Conservation (phyloP, 1,140 invertebrate species). For the Apocrypta bakeri region DNA sequence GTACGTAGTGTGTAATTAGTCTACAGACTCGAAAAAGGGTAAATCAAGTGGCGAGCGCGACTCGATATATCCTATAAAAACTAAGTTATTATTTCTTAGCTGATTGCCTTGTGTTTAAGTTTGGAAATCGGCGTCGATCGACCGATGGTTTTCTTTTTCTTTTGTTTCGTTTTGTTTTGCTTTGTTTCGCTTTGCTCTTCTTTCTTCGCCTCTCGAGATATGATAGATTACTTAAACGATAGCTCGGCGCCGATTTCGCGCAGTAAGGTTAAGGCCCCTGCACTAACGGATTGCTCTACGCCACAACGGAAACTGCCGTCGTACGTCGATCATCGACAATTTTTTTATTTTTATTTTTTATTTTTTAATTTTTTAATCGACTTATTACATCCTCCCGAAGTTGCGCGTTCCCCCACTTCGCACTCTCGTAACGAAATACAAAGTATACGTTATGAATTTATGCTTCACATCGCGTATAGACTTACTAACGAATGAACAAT, state of each 20-base stretch:
- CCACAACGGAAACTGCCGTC: slow-evolving; percentile 61
- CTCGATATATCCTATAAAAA: slow-evolving; percentile 72
- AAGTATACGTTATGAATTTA: slow-evolving; percentile 30
- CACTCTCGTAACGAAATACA: slow-evolving; percentile 23
- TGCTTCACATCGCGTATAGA: neutral
- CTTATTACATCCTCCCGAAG: neutral
- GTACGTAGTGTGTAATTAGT: slow-evolving; percentile 35
- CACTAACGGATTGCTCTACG: slow-evolving; percentile 74
- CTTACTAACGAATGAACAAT: slow-evolving; percentile 31
- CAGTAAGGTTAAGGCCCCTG: slow-evolving; percentile 75
- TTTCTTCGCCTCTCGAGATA: too few relatives aligned
- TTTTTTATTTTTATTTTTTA: too few relatives aligned
- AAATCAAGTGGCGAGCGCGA: slow-evolving; percentile 53
- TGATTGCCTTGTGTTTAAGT: slow-evolving; percentile 74
- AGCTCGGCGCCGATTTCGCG: slow-evolving; percentile 53
- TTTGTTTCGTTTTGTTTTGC: too few relatives aligned
- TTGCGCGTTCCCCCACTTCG: neutral
- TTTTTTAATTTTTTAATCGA: slow-evolving; percentile 47
- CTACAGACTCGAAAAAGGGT: slow-evolving; percentile 55
- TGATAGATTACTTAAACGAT: neutral
- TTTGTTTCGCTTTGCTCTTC: too few relatives aligned
- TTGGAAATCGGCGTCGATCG: slow-evolving; percentile 57
- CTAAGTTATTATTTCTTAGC: slow-evolving; percentile 74
- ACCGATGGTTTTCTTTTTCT: neutral
- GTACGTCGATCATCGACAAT: slow-evolving; percentile 40